A percentile compares a stretch with the other conserved stretches of the same genome.
Evolutionary conservation across 2,888 invertebrate species (phyloP).

Genomic region (Eupithecia tripunctaria): DNA sequence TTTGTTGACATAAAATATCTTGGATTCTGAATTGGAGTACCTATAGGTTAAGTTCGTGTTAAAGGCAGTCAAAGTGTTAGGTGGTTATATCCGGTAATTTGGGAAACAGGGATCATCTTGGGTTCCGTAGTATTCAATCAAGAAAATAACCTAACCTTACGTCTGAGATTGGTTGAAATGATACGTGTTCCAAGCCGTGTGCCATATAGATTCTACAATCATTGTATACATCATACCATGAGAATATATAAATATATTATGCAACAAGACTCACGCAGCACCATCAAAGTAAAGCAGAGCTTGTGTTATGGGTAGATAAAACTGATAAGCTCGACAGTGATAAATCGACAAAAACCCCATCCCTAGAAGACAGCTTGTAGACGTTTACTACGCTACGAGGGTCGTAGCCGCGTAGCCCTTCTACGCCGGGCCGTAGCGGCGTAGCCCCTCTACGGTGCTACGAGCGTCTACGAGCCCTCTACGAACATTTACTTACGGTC

Average conservation of each 20-base stretch:
- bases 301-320: not conserved
- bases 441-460: constrained; percentile 39
- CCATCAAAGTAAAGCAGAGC: not conserved
- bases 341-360: constrained; percentile 16
- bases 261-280: not conserved
- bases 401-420: constrained; percentile 4
- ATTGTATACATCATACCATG: not conserved
- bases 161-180: not conserved
- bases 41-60: too few relatives aligned
- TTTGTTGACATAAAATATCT: too few relatives aligned
- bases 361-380: constrained; percentile 44
- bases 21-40: too few relatives aligned
- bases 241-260: not conserved
- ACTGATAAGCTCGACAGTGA: not conserved
- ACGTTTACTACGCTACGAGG: constrained; percentile 49
- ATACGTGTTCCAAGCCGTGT: not conserved
- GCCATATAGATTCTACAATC: not conserved
- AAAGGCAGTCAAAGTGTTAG: too few relatives aligned
- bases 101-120: not conserved
- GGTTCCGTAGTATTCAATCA: not conserved
- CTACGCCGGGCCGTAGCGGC: constrained; percentile 34
- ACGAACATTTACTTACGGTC: constrained; percentile 19
- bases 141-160: not conserved
- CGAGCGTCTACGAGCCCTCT: constrained; percentile 48
- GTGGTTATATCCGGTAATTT: not conserved